These are phyloP conservation scores for Oncorhynchus nerka DNA, from an alignment of 2,113 vertebrate species.

Conservation along the genomic window DNA sequence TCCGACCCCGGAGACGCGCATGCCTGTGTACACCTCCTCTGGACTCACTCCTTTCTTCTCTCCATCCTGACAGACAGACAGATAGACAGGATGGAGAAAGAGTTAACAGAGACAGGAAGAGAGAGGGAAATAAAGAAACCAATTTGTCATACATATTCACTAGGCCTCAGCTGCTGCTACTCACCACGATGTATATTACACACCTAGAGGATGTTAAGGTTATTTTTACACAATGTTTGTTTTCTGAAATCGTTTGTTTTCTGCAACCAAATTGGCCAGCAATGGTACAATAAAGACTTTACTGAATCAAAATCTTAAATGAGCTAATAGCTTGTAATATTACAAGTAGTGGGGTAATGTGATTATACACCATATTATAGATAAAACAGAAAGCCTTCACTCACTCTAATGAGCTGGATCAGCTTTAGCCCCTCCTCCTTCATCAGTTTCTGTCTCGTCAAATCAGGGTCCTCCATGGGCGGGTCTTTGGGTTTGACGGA, in stretches of 20 bases:
- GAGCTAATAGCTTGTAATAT: too few species aligned
- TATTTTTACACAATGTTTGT: neutral
- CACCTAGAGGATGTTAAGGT: neutral
- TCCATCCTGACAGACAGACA: slow-evolving; percentile 41
- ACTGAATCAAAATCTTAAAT: too few species aligned
- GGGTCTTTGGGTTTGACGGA: slow-evolving; percentile 54
- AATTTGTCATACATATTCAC: neutral
- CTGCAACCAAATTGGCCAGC: neutral
- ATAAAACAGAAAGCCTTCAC: slow-evolving; percentile 4
- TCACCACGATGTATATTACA: neutral
- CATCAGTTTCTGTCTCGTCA: slow-evolving; percentile 77
- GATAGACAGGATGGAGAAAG: too few species aligned
- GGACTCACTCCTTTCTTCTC: slow-evolving; percentile 66
- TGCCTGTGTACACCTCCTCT: slow-evolving; percentile 78
- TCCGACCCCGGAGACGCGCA: slow-evolving; percentile 72
- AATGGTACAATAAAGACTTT: too few species aligned
- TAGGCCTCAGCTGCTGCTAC: too few species aligned
- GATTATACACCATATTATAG: too few species aligned
- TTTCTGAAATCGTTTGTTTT: neutral
- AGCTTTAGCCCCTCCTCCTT: slow-evolving; percentile 82
- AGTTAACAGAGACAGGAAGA: too few species aligned
- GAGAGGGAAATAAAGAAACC: too few species aligned
- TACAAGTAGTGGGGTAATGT: too few species aligned
- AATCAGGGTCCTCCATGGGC: slow-evolving; percentile 63
- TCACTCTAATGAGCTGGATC: slow-evolving; percentile 80